Conservation (phyloP, 1,140 invertebrate genomes). For the Lepidurus arcticus region DNA sequence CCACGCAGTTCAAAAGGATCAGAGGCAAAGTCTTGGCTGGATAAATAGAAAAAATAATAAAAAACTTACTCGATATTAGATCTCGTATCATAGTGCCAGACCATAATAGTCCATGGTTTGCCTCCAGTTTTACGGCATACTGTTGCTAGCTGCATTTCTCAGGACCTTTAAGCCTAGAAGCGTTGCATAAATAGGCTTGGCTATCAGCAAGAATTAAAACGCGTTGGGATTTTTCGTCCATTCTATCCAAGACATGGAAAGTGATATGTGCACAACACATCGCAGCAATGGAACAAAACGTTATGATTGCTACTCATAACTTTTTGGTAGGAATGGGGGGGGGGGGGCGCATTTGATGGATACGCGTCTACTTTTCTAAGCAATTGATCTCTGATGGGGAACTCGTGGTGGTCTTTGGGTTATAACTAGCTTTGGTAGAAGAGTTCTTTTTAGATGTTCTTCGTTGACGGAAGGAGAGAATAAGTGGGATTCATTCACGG, state of each 20-base stretch:
- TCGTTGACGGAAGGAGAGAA: not conserved
- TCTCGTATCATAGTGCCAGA: not conserved
- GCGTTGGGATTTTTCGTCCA: not conserved
- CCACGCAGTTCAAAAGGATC: not conserved
- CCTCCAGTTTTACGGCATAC: not conserved
- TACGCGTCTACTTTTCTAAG: slow-evolving; percentile 21
- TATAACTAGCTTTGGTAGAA: not conserved
- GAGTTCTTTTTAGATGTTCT: not conserved
- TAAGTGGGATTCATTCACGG: not conserved
- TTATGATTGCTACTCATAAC: slow-evolving; percentile 19
- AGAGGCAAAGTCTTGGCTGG: not conserved
- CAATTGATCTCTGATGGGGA: slow-evolving; percentile 21
- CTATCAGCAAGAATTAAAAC: not conserved
- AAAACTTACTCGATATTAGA: not conserved
- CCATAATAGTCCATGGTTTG: too few relatives aligned
- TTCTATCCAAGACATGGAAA: not conserved
- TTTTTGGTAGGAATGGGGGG: not conserved
- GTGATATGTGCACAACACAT: not conserved
- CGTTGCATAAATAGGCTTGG: slow-evolving; percentile 1
- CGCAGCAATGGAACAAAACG: not conserved
- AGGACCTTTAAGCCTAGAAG: not conserved
- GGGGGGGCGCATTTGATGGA: slow-evolving; percentile 3
- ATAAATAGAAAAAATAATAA: not conserved
- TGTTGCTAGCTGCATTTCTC: not conserved
- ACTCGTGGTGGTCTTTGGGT: not conserved